These are phyloP conservation scores for Brachypodius melanocephalos DNA, from an alignment of 2,113 vertebrate genomes.

Conservation along the genomic window DNA sequence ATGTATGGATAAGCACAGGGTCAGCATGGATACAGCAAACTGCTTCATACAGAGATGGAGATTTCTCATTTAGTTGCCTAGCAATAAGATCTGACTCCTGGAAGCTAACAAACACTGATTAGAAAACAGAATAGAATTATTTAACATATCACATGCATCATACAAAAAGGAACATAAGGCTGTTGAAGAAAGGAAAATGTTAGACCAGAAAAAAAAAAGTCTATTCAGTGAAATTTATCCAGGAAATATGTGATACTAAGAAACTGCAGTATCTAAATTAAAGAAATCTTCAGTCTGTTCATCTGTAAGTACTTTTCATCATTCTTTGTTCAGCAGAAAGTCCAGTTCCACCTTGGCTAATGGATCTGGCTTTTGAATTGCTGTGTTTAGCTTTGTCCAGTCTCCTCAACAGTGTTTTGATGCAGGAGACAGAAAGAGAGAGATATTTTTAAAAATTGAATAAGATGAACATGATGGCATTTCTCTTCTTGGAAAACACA, in stretches of 20 bases:
- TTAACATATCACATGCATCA: not conserved
- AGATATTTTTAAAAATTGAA: not conserved
- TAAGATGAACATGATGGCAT: not conserved
- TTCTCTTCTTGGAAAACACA: conserved; percentile 5
- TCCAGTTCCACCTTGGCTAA: not conserved
- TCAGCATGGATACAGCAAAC: not conserved
- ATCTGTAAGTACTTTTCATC: not conserved
- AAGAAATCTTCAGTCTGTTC: not conserved
- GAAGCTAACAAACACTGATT: conserved; percentile 14
- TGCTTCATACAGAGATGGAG: not conserved
- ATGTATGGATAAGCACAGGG: not conserved
- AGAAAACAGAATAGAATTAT: not conserved
- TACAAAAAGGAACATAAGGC: not conserved
- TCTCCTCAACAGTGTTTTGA: not conserved
- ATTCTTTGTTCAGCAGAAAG: not conserved
- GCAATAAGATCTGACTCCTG: conserved; percentile 37
- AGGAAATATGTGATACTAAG: not conserved
- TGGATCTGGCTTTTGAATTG: not conserved
- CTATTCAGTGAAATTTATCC: not conserved
- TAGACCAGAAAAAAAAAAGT: not conserved
- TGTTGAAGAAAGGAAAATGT: not conserved
- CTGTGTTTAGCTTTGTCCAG: not conserved
- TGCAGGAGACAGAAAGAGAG: not conserved
- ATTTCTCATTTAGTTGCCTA: conserved; percentile 55
- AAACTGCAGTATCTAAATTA: not conserved